A percentile compares a stretch with the other conserved stretches of the same genome.
These are phyloP conservation scores for Gopherus flavomarginatus DNA, from an alignment of 2,113 vertebrate genomes.

Conservation along the genomic window DNA sequence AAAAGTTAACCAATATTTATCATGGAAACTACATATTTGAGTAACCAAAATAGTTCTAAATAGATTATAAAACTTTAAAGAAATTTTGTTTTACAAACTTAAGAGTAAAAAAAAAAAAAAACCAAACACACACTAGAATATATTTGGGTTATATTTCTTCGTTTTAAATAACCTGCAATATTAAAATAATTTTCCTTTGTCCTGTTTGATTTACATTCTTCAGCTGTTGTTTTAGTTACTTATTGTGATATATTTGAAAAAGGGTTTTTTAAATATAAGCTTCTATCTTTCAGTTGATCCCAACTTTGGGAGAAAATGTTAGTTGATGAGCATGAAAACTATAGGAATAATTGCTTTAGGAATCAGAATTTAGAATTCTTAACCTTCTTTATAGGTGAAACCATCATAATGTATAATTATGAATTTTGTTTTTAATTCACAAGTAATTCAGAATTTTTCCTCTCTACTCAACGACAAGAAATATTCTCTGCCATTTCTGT, in stretches of 20 bases:
- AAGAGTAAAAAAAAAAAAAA: not conserved
- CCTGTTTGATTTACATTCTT: not conserved
- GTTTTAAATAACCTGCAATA: no score
- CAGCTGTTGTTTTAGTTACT: not conserved
- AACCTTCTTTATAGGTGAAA: not conserved
- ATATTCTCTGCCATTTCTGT: not conserved
- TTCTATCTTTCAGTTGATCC: not conserved
- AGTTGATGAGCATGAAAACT: not conserved
- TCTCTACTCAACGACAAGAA: not conserved
- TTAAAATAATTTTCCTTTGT: not conserved
- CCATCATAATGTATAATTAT: not conserved
- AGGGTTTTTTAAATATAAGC: not conserved
- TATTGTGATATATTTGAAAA: not conserved
- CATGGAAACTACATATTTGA: not conserved
- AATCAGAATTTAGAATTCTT: not conserved
- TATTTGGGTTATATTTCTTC: not conserved
- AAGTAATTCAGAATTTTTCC: not conserved
- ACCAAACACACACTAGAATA: not conserved
- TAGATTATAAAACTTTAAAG: not conserved
- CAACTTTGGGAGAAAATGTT: not conserved
- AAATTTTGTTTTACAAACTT: not conserved
- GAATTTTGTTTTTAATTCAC: not conserved
- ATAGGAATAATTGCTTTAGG: not conserved
- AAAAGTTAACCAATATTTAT: slow-evolving; percentile 30
- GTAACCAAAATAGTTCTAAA: not conserved